Evolutionary conservation across 2,888 invertebrate genomes (phyloP).

Genomic region (Thalpophila matura): DNA sequence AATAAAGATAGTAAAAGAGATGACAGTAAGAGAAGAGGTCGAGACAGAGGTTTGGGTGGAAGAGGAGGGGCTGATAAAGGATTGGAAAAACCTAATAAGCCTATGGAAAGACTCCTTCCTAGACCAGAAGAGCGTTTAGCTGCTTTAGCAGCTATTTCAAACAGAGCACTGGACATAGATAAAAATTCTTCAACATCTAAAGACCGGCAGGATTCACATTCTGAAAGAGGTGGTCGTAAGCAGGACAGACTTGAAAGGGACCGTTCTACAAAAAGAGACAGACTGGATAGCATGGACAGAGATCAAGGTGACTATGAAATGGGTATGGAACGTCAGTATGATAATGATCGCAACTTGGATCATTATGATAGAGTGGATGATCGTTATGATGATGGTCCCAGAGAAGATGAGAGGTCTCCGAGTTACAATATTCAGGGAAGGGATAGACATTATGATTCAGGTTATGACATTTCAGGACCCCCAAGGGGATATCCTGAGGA

Average conservation of each 20-base stretch:
- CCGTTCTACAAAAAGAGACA: conserved; percentile 87
- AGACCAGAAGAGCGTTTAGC: conserved; percentile 92
- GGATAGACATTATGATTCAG: conserved; percentile 87
- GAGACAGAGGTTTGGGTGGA: conserved; percentile 87
- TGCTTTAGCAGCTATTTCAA: conserved; percentile 90
- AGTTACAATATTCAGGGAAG: conserved; percentile 81
- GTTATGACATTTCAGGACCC: conserved; percentile 86
- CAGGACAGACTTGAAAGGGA: conserved; percentile 88
- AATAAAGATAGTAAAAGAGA: conserved; percentile 88
- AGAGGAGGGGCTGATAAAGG: conserved; percentile 87
- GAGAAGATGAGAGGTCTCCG: conserved; percentile 86
- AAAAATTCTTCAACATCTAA: conserved; percentile 86
- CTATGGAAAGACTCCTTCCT: conserved; percentile 92
- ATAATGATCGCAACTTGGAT: conserved; percentile 87
- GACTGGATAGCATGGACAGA: conserved; percentile 86
- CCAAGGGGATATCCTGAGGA: conserved; percentile 89
- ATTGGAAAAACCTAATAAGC: conserved; percentile 91
- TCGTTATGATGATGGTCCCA: conserved; percentile 84
- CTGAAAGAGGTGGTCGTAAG: conserved; percentile 87
- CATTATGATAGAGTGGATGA: conserved; percentile 88
- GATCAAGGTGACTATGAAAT: conserved; percentile 88
- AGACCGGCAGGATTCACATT: conserved; percentile 86
- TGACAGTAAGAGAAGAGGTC: conserved; percentile 88
- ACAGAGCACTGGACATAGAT: conserved; percentile 84
- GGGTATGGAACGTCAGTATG: conserved; percentile 85